These are phyloP conservation scores for Patagioenas fasciata DNA, from an alignment of 2,113 vertebrate species.

Conservation along the genomic window DNA sequence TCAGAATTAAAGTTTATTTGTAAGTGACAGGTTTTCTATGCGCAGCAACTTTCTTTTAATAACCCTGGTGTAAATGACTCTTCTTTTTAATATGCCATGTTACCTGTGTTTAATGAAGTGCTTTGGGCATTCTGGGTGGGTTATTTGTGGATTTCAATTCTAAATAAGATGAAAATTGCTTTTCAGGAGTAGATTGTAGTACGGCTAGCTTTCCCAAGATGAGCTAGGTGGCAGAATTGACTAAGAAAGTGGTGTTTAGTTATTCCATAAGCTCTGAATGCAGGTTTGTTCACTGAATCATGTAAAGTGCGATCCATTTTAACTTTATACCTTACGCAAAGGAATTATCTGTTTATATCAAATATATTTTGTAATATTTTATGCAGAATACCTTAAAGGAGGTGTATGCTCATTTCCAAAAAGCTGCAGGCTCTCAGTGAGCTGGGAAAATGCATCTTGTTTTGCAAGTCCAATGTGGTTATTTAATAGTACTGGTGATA, in stretches of 20 bases:
- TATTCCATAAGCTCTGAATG: not conserved
- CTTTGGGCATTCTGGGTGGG: not conserved
- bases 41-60: constrained; percentile 29
- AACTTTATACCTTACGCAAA: constrained; percentile 37
- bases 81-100: not conserved
- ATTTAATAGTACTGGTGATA: constrained; percentile 50
- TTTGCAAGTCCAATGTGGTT: constrained; percentile 44
- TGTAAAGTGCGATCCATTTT: constrained; percentile 11
- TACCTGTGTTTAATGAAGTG: constrained; percentile 56
- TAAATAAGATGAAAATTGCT: not conserved
- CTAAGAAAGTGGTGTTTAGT: constrained; percentile 27
- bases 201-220: not conserved
- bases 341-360: constrained; percentile 32
- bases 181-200: not conserved
- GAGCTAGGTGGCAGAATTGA: constrained; percentile 56
- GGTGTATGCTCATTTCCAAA: constrained; percentile 21
- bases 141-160: constrained; percentile 16
- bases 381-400: constrained; percentile 18
- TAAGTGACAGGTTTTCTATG: constrained; percentile 52
- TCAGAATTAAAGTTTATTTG: constrained; percentile 67
- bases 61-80: not conserved
- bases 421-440: not conserved
- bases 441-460: not conserved
- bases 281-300: constrained; percentile 24
- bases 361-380: constrained; percentile 9